Conservation (phyloP, 1,140 invertebrate species). For the Drosophila neocordata region DNA sequence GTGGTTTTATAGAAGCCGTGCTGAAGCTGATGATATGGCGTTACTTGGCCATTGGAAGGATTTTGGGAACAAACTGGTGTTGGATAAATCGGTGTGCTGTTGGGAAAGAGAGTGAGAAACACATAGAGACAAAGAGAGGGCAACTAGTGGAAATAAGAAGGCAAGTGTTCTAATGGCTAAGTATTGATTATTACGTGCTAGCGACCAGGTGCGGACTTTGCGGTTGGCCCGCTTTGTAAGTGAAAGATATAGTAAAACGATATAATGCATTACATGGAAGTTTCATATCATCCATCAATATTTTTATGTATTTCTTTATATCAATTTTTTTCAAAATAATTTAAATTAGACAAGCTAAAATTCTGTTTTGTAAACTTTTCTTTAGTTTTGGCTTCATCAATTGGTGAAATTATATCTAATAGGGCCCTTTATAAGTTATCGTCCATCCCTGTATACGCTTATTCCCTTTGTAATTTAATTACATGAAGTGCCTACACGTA, state of each 20-base stretch:
- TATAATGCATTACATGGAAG: too few species aligned
- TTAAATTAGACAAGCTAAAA: too few species aligned
- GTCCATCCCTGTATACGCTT: not conserved
- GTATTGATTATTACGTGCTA: not conserved
- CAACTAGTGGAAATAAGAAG: conserved; percentile 1
- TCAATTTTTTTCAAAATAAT: too few species aligned
- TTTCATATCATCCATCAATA: too few species aligned
- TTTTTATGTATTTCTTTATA: too few species aligned
- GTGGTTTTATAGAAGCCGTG: conserved; percentile 71
- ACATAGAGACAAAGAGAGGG: conserved; percentile 27
- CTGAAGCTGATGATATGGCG: conserved; percentile 56
- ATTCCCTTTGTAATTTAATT: conserved; percentile 6
- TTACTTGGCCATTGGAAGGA: conserved; percentile 76
- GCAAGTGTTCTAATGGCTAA: conserved; percentile 6
- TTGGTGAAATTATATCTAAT: not conserved
- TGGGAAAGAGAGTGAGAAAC: conserved; percentile 16
- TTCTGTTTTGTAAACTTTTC: too few species aligned
- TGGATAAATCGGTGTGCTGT: conserved; percentile 74
- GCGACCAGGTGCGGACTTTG: not conserved
- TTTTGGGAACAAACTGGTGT: conserved; percentile 72
- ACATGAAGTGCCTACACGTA: not conserved
- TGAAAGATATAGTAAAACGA: too few species aligned
- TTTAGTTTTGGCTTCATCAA: too few species aligned
- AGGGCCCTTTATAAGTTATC: not conserved
- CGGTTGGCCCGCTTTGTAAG: not conserved